Percentiles rank a stretch among this genome's conserved stretches.
Evolutionary conservation across 2,797 vertebrate species (phyloP).

Genomic region (Macroramphosus scolopax): DNA sequence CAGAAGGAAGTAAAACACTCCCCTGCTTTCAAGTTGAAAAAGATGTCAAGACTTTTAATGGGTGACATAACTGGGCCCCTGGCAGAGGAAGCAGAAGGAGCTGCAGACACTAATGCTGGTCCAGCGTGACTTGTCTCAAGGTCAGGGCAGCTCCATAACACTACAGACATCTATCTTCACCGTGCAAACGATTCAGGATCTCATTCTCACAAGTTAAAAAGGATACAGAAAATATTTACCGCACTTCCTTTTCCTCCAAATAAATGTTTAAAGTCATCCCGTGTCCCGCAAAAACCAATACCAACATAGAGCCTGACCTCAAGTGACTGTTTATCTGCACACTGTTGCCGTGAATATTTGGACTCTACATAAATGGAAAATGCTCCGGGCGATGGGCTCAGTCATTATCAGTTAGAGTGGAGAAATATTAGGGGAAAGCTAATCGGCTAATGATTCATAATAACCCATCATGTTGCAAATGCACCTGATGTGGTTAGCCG

Average conservation of each 20-base stretch:
- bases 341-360: slow-evolving; percentile 6
- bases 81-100: slow-evolving; percentile 55
- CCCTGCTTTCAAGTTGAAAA: slow-evolving; percentile 55
- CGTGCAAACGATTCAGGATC: slow-evolving; percentile 8
- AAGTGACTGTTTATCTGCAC: slow-evolving; percentile 34
- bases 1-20: slow-evolving; percentile 15
- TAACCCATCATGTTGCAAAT: slow-evolving; percentile 37
- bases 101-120: slow-evolving; percentile 39
- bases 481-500: slow-evolving; percentile 54
- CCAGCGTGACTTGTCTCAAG: not conserved
- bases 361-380: slow-evolving; percentile 12
- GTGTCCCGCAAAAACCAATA: not conserved
- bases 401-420: slow-evolving; percentile 19
- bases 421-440: slow-evolving; percentile 23
- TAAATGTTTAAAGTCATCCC: too few relatives aligned
- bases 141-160: slow-evolving; percentile 1
- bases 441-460: slow-evolving; percentile 24
- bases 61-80: slow-evolving; percentile 68
- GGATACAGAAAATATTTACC: too few relatives aligned
- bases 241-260: too few relatives aligned
- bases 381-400: slow-evolving; percentile 10
- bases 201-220: slow-evolving; percentile 2
- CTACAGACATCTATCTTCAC: slow-evolving; percentile 5
- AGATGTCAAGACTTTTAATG: slow-evolving; percentile 70
- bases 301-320: slow-evolving; percentile 18